Base-by-base conservation (phyloP, 53 echinoderm and acorn worm species). In the Arbacia lixula region DNA sequence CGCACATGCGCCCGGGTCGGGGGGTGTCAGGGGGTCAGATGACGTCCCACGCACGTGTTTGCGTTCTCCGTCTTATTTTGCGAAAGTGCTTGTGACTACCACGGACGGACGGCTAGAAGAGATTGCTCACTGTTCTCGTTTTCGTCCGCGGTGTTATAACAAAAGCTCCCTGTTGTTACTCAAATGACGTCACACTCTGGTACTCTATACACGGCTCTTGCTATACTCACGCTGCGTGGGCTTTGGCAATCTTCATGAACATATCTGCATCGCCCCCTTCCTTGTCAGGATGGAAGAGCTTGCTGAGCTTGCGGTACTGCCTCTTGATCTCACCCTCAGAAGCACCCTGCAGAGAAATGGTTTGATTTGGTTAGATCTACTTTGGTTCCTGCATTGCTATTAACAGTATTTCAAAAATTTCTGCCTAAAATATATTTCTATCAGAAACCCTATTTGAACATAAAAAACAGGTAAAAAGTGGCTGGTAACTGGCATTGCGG, bases 181-280 rank as follows among this genome's bases (percentile, higher is more conserved):
- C 49, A 46, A 10, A 46, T n/a, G n/a, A n/a, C n/a, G n/a, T n/a
- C n/a, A n/a, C n/a, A n/a, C n/a, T n/a, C n/a, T n/a, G n/a, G n/a
- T n/a, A n/a, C n/a, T n/a, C n/a, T n/a, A n/a, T n/a, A n/a, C n/a
- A n/a, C n/a, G n/a, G n/a, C n/a, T n/a, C n/a, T n/a, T n/a, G n/a
- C n/a, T n/a, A 1, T 5, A 94, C 99, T 95, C 89, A 99, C 99
- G 99, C 99, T 84, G 94, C 99, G 33, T 99, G 87, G 58, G 99
- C 99, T 57, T 99, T 99, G 32, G 92, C 92, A 53, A 99, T 92
- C 85, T 69, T 99, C 89, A 99, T 95, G 64, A 99, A 99, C 76
- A 83, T 89, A 19, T 86, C 77, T 4, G 95, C 90, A 67, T 99
- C 95, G 6, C 99, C 99, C 1, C 90, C 91, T 73, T 91, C 91